phyloP scores from a whole-genome alignment of 1,140 invertebrate species.

The Aphelenchoides fujianensis region DNA sequence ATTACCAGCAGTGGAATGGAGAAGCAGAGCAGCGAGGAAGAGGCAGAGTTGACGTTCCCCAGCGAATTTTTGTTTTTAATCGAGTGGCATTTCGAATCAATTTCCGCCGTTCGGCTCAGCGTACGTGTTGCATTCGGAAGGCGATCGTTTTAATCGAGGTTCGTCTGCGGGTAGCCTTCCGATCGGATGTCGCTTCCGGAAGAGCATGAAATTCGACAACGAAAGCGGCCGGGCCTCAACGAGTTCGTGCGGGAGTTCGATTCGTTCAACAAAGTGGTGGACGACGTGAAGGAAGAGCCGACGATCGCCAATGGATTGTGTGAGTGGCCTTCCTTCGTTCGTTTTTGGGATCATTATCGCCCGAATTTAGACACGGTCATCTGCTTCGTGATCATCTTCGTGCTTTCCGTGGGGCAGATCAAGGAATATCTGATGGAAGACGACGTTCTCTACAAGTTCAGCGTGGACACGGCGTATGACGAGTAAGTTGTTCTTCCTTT shows the following conservation, averaged over 20 bases:
- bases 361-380: slow-evolving; percentile 20
- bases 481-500: slow-evolving; percentile 35
- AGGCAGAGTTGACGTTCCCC: no score
- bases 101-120: not conserved
- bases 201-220: slow-evolving; percentile 30
- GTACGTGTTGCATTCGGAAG: not conserved
- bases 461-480: slow-evolving; percentile 45
- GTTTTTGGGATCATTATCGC: slow-evolving; percentile 17
- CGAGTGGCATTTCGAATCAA: not conserved
- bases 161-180: no score
- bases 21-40: no score
- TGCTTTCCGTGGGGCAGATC: slow-evolving; percentile 34
- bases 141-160: no score
- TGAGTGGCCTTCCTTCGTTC: slow-evolving; percentile 12
- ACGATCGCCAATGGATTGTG: slow-evolving; percentile 43
- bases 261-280: slow-evolving; percentile 39
- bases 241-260: slow-evolving; percentile 48
- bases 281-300: slow-evolving; percentile 50
- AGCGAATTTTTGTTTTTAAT: not conserved
- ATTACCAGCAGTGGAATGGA: no score
- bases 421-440: slow-evolving; percentile 35
- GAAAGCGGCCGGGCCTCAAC: slow-evolving; percentile 22
- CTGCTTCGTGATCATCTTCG: slow-evolving; percentile 38
- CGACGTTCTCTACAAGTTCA: slow-evolving; percentile 46
- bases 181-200: slow-evolving; percentile 9